A percentile compares a stretch with the other conserved stretches of the same genome.
These are phyloP conservation scores for Thaleichthys pacificus DNA, from an alignment of 2,797 vertebrate species.

Conservation along the genomic window DNA sequence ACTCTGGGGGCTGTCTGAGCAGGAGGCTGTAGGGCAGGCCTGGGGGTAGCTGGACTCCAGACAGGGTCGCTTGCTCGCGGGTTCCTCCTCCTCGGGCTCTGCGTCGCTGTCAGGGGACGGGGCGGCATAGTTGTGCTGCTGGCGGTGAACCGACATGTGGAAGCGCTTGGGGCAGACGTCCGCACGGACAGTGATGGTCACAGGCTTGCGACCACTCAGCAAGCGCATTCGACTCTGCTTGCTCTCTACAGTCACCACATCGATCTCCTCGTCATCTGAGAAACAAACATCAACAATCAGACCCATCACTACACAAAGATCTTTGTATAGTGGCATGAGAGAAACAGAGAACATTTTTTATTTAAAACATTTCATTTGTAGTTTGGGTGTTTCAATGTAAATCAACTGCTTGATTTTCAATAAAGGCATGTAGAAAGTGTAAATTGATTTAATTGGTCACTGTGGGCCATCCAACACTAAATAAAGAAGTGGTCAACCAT, in stretches of 20 bases:
- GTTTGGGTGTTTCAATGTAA: background rate
- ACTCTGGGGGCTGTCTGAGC: slow-evolving; percentile 62
- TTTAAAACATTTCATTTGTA: too few species aligned
- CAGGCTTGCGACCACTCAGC: slow-evolving; percentile 79
- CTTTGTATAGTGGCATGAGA: too few species aligned
- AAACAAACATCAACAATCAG: slow-evolving; percentile 26
- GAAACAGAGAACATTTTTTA: too few species aligned
- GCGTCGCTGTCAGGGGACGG: slow-evolving; percentile 82
- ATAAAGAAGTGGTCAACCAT: slow-evolving; percentile 26
- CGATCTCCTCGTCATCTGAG: slow-evolving; percentile 83
- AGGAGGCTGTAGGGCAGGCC: slow-evolving; percentile 8
- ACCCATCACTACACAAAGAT: slow-evolving; percentile 20
- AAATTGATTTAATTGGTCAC: background rate
- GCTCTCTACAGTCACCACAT: slow-evolving; percentile 93
- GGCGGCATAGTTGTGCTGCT: slow-evolving; percentile 96
- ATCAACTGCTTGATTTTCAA: background rate
- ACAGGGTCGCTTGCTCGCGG: slow-evolving; percentile 62
- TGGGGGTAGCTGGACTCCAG: slow-evolving; percentile 38
- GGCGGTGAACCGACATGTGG: slow-evolving; percentile 92
- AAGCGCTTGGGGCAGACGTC: slow-evolving; percentile 92
- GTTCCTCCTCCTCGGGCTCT: slow-evolving; percentile 50
- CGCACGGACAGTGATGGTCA: slow-evolving; percentile 88
- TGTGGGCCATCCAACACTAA: slow-evolving; percentile 5
- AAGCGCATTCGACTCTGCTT: slow-evolving; percentile 84
- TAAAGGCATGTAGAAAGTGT: background rate